phyloP scores from a whole-genome alignment of 1,140 invertebrate genomes.

The Oryctes rhinoceros region DNA sequence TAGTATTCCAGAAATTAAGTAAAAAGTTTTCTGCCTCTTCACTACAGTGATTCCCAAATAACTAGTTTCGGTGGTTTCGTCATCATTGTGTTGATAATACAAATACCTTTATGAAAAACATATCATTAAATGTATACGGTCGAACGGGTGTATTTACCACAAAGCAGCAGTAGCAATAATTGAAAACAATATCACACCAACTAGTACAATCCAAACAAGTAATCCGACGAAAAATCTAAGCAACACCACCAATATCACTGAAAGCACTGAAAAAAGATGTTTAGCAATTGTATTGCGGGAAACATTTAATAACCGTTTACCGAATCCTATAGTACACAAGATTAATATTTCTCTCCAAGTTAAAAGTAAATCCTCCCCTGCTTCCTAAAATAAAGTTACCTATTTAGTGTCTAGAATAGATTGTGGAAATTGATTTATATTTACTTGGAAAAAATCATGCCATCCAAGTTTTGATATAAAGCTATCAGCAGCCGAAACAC shows the following conservation, averaged over 20 bases:
- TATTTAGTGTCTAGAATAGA: slow-evolving; percentile 39
- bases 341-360: slow-evolving; percentile 72
- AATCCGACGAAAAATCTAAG: slow-evolving; percentile 71
- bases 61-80: not conserved
- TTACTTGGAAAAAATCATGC: slow-evolving; percentile 64
- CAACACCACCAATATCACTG: slow-evolving; percentile 68
- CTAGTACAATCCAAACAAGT: slow-evolving; percentile 75
- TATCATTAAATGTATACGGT: not conserved
- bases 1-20: slow-evolving; percentile 68
- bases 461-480: slow-evolving; percentile 65
- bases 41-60: slow-evolving; percentile 44
- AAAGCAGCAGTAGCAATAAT: slow-evolving; percentile 70
- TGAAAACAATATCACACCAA: slow-evolving; percentile 67
- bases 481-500: slow-evolving; percentile 59
- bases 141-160: slow-evolving; percentile 68
- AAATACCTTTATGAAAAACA: slow-evolving; percentile 47
- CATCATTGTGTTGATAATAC: slow-evolving; percentile 46
- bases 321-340: slow-evolving; percentile 69
- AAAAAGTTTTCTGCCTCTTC: slow-evolving; percentile 55
- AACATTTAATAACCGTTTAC: slow-evolving; percentile 59
- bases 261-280: slow-evolving; percentile 63
- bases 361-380: slow-evolving; percentile 68
- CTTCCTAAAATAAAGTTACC: slow-evolving; percentile 64
- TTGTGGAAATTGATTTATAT: slow-evolving; percentile 44
- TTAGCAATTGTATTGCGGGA: slow-evolving; percentile 37